These are phyloP conservation scores for Diplosoma virens DNA, from an alignment of 23 tunicate species.

Conservation along the genomic window DNA sequence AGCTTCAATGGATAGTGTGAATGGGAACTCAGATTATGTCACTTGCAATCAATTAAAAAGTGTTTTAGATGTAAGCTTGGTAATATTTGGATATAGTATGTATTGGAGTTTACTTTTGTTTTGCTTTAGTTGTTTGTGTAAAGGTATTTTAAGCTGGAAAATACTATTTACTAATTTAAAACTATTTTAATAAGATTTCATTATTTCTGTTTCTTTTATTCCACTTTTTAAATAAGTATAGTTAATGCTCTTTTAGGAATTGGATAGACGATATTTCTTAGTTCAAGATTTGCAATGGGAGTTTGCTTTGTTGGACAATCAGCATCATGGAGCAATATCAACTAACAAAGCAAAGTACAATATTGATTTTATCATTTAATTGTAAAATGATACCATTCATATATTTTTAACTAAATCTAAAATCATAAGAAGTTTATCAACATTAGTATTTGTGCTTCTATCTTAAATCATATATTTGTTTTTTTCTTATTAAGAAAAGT, in stretches of 20 bases:
- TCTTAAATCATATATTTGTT: too few species aligned
- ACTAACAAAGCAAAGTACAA: conserved; percentile 62
- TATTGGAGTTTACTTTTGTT: neutral
- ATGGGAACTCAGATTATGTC: too few species aligned
- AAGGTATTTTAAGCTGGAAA: neutral
- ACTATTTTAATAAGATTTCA: neutral
- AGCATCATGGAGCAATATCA: conserved; percentile 62
- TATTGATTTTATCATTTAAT: neutral
- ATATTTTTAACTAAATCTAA: neutral
- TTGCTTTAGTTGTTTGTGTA: neutral
- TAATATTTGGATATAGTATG: neutral
- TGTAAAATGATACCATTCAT: neutral
- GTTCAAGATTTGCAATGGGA: conserved; percentile 92
- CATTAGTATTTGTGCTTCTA: too few species aligned
- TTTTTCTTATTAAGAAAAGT: too few species aligned
- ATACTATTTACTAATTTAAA: neutral
- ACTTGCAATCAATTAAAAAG: too few species aligned
- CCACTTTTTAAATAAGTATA: neutral
- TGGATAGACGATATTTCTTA: conserved; percentile 82
- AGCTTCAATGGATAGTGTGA: too few species aligned
- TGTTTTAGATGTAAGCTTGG: too few species aligned
- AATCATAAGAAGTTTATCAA: too few species aligned
- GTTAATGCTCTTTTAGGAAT: conserved; percentile 51
- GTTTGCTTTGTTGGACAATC: conserved; percentile 70
- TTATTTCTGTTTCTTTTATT: neutral